Evolutionary conservation across 2,888 invertebrate genomes (phyloP).

Genomic region (Belgica antarctica): DNA sequence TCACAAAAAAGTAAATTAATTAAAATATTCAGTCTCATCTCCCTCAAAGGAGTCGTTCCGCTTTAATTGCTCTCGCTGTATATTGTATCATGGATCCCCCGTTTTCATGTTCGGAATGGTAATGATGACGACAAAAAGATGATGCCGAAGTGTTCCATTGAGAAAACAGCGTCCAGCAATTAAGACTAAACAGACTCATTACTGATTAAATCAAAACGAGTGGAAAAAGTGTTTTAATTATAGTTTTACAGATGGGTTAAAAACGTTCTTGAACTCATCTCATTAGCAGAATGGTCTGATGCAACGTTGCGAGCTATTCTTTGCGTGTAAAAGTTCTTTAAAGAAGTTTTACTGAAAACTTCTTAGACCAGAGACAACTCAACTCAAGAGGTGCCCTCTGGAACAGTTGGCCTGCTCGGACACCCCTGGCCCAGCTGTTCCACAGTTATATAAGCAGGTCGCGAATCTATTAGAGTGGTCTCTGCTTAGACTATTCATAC

Average conservation of each 20-base stretch:
- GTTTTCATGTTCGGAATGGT: background rate
- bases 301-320: too few species aligned
- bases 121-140: slow-evolving; percentile 28
- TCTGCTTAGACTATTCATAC: too few species aligned
- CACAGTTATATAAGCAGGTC: too few species aligned
- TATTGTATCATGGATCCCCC: background rate
- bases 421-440: too few species aligned
- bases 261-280: background rate
- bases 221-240: background rate
- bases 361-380: too few species aligned
- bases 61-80: background rate
- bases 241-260: background rate
- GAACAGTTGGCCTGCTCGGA: too few species aligned
- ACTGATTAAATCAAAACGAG: slow-evolving; percentile 12
- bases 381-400: too few species aligned
- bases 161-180: slow-evolving; percentile 1
- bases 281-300: background rate
- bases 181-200: slow-evolving; percentile 17
- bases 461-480: too few species aligned
- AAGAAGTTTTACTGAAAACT: too few species aligned
- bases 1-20: slow-evolving; percentile 19
- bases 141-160: slow-evolving; percentile 4
- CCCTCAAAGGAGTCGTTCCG: background rate
- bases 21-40: background rate
- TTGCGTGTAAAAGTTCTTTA: too few species aligned